Base-by-base conservation (phyloP, 2,888 invertebrate genomes). In the Sphaeridia pumilis region DNA sequence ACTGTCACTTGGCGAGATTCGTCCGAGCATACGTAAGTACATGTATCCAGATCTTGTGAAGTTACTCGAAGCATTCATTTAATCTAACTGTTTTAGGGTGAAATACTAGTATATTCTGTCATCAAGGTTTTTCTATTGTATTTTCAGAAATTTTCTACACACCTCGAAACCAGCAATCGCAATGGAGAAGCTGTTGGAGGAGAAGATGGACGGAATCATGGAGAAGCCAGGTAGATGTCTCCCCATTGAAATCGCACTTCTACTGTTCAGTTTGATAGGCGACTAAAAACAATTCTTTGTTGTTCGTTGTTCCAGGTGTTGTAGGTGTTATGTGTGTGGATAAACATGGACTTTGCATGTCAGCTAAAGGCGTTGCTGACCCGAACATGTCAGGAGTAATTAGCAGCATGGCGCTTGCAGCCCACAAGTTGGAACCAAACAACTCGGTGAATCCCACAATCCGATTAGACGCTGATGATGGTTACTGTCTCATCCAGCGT, bases 401-500 rank as follows among this genome's bases (percentile, higher is more conserved):
- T 28, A 56, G 60, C 56, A 60, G 56, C 51, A 58, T 65, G 50
- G 64, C 61, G 44, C 61, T 61, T 48, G 59, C 61, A 43, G 58
- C 61, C 31, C 54, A 58, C 54, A 65, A 65, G 57, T 57, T 65
- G 58, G 63, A 63, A 43, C 60, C 64, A 50, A 56, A 54, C 48
- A 59, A 54, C 56, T 26, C 55, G 52, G 51, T 51, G 47, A 54
- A 53, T 52, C 64, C 64, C 25, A 56, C 63, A 41, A 57, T 65
- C 52, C 59, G 61, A 24, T 58, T 65, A 42, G 64, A 65, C 35
- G 57, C 60, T 50, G 61, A 64, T 50, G 55, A 61, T 54, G 63
- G 64, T 57, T 65, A 65, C 58, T 61, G 61, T 54, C 58, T 65
- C 58, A 55, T 65, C 57, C 63, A 65, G 58, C 63, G 61, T 59